Evolutionary conservation across 2,888 invertebrate genomes (phyloP).

Genomic region (Nomada flava): DNA sequence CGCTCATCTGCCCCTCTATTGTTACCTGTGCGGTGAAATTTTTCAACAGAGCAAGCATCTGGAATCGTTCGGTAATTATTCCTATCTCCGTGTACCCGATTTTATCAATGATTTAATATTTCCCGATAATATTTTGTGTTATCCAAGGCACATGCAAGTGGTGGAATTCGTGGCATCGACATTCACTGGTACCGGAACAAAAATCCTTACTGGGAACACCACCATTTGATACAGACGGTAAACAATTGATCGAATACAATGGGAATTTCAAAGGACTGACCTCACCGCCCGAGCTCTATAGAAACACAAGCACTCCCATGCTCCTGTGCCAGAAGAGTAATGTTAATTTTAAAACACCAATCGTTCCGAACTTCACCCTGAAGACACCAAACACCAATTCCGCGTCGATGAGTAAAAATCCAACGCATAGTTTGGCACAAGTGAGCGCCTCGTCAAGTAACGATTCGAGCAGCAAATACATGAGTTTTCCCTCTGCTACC

Average conservation of each 20-base stretch:
- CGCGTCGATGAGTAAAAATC: constrained; percentile 13
- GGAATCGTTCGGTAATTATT: constrained; percentile 62
- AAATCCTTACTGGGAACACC: constrained; percentile 45
- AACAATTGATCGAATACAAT: constrained; percentile 51
- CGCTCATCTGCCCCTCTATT: constrained; percentile 77
- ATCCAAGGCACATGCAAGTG: constrained; percentile 65
- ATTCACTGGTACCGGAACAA: constrained; percentile 32
- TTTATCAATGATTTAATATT: background rate
- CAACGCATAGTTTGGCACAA: background rate
- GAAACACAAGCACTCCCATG: constrained; percentile 80
- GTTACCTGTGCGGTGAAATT: constrained; percentile 73
- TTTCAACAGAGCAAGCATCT: constrained; percentile 72
- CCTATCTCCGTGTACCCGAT: background rate
- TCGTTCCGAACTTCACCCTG: constrained; percentile 65
- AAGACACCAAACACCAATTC: constrained; percentile 72
- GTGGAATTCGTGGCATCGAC: constrained; percentile 49
- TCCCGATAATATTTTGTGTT: background rate
- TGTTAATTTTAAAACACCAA: constrained; percentile 66
- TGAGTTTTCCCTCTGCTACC: constrained; percentile 33
- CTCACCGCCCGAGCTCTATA: constrained; percentile 74
- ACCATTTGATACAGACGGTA: constrained; percentile 26
- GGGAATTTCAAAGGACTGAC: constrained; percentile 61
- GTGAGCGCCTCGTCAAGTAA: background rate
- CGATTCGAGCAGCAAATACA: constrained; percentile 45
- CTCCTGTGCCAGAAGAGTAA: constrained; percentile 53